A percentile compares a stretch with the other conserved stretches of the same genome.
These are phyloP conservation scores for Xenopus laevis DNA, from an alignment of 2,113 vertebrate species.

Conservation along the genomic window DNA sequence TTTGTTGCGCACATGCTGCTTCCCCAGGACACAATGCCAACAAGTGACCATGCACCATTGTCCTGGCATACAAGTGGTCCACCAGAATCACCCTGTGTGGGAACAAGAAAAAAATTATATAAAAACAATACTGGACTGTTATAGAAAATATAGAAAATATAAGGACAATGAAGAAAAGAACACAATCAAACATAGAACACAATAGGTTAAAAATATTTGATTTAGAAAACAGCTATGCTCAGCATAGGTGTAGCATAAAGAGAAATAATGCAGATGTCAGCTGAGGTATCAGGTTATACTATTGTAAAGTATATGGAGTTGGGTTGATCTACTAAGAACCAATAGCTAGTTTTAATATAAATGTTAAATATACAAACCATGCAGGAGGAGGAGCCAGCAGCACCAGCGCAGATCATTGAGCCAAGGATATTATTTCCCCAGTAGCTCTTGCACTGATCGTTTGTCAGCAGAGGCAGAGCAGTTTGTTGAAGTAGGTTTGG, in stretches of 20 bases:
- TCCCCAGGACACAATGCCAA: constrained; percentile 81
- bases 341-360: too few species aligned
- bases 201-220: too few species aligned
- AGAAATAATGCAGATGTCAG: too few species aligned
- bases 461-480: constrained; percentile 74
- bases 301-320: too few species aligned
- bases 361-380: constrained; percentile 60
- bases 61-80: constrained; percentile 78
- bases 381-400: constrained; percentile 74
- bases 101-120: too few species aligned
- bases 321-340: too few species aligned
- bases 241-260: too few species aligned
- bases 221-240: too few species aligned
- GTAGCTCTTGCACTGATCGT: constrained; percentile 56
- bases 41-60: constrained; percentile 67
- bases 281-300: too few species aligned
- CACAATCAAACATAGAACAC: too few species aligned
- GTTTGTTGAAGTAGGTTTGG: constrained; percentile 76
- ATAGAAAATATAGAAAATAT: too few species aligned
- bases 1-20: constrained; percentile 58
- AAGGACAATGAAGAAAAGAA: too few species aligned
- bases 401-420: constrained; percentile 80
- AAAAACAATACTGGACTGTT: not conserved
- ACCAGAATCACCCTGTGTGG: constrained; percentile 72
- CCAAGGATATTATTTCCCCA: constrained; percentile 70